Base-by-base conservation (phyloP, 1,140 invertebrate genomes). In the Procambarus virginalis region DNA sequence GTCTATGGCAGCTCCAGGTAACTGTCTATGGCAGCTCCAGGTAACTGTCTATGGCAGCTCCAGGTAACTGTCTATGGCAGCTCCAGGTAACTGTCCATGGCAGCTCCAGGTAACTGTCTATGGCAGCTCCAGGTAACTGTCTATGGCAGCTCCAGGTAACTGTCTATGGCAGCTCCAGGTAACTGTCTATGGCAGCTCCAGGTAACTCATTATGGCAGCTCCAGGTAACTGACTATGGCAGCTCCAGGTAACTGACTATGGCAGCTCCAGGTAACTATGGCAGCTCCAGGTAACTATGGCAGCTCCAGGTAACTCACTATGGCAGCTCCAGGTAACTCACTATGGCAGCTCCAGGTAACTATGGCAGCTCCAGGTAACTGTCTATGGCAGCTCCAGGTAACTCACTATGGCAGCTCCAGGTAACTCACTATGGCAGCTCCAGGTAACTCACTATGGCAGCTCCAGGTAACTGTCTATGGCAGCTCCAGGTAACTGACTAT, bases 81-180 rank as follows among this genome's bases (percentile, higher is more conserved):
- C 78, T 89, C 86, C 34, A 82, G 86, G 86, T 89, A 75, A n/a
- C n/a, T n/a, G n/a, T n/a, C n/a, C n/a, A 83, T 60, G 86, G 86
- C 20, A 88, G 49, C 78, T 89, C 86, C 34, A 82, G 86, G 86
- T 89, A 75, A n/a, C n/a, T n/a, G n/a, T n/a, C n/a, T 83, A 83
- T 60, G 86, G 86, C 20, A 88, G 49, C 78, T 89, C 86, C 34
- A 82, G 86, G 86, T 89, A 75, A n/a, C n/a, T n/a, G n/a, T n/a
- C n/a, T 83, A 83, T 60, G 86, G 86, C 20, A 88, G 49, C 78
- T 89, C 86, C 34, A 82, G 86, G 86, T 89, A 75, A n/a, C n/a
- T n/a, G n/a, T n/a, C n/a, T 83, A 83, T 60, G 86, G 86, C 20
- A 88, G 49, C 78, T 89, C 86, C 34, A 82, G 86, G 86, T 89